These are phyloP conservation scores for Periphyllus acericola DNA, from an alignment of 2,888 invertebrate genomes.

Conservation along the genomic window DNA sequence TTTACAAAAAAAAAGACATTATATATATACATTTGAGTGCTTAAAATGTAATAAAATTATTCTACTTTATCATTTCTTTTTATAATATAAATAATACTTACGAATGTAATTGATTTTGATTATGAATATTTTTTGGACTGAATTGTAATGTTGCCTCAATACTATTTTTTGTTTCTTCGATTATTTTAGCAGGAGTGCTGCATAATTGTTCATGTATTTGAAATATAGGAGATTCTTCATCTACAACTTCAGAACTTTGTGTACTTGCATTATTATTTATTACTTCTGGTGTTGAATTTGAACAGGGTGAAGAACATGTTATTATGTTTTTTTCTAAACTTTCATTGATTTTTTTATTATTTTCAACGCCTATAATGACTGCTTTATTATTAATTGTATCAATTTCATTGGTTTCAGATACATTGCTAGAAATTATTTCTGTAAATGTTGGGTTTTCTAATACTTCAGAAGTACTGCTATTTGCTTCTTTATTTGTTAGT, in stretches of 20 bases:
- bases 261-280: neutral
- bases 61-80: too few species aligned
- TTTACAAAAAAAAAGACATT: too few species aligned
- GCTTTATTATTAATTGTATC: neutral
- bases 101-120: neutral
- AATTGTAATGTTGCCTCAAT: neutral
- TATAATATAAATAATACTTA: constrained; percentile 17
- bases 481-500: constrained; percentile 9
- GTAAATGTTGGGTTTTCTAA: constrained; percentile 11
- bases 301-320: neutral
- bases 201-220: constrained; percentile 15
- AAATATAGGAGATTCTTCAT: neutral
- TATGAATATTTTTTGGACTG: constrained; percentile 15
- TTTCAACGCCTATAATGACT: neutral
- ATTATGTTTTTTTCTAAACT: neutral
- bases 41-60: too few species aligned
- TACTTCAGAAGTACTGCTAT: neutral
- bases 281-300: neutral
- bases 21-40: too few species aligned
- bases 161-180: constrained; percentile 5
- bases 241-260: neutral
- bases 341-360: too few species aligned
- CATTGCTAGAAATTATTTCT: constrained; percentile 12
- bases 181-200: constrained; percentile 32
- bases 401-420: constrained; percentile 10